Base-by-base conservation (phyloP, 2,888 invertebrate genomes). In the Gasteruption jaculator region DNA sequence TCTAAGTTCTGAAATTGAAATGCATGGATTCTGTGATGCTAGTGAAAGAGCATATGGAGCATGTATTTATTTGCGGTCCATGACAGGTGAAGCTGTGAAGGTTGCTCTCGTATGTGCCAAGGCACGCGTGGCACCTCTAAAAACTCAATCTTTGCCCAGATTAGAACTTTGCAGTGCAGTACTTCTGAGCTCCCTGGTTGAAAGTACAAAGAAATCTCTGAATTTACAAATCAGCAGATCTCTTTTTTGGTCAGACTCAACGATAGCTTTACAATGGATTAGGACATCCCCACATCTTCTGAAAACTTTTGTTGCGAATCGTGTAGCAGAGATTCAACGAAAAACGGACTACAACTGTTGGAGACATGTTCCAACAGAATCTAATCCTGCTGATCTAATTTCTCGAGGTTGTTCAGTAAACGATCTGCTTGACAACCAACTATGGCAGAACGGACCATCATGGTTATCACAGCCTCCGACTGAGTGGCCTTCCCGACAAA, bases 41-140 rank as follows among this genome's bases (percentile, higher is more conserved):
- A n/a, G n/a, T n/a, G n/a, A 52, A 12, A 46, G 21, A n/a, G 57
- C 46, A 0, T 57, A 51, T 24, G 58, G 54, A 16, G 56, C 52
- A 1, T 53, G 54, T 27, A 32, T 56, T 1, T 58, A 54, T 19
- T 2, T 54, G 4, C n/a, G 22, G 11, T 34, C 37, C n/a, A 19
- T n/a, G 3, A 21, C 43, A 22, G n/a, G 26, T 3, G 10, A 30
- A 2, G 41, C 43, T 3, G n/a, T n/a, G n/a, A 11, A 11, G 2
- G n/a, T 38, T 1, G 22, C 32, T 6, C 41, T 52, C 3, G n/a
- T 45, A 1, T 52, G 50, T 16, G 34, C 45, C 2, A 42, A 42
- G 20, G 29, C 25, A 8, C 24, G 42, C 2, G 42, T 45, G 11
- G 42, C 35, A 12, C 45, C 45, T n/a, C 22, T 42, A 5, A 42